phyloP scores from a whole-genome alignment of 1,140 invertebrate genomes.

The Drosophila lini region DNA sequence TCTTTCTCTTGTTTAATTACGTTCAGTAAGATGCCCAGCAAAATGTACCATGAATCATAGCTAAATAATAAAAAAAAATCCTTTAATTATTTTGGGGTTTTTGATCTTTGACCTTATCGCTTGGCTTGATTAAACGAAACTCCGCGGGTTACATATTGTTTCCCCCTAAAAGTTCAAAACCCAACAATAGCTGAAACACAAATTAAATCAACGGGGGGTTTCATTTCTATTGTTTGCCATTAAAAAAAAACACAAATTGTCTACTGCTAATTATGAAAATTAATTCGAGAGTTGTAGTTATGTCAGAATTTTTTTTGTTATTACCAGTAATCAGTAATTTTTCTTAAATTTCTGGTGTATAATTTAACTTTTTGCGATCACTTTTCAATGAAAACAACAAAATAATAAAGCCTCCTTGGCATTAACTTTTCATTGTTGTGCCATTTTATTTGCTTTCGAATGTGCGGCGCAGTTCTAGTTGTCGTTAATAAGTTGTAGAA shows the following conservation, averaged over 20 bases:
- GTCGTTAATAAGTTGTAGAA: conserved; percentile 7
- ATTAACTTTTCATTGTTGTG: conserved; percentile 10
- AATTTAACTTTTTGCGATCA: background rate
- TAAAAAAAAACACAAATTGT: background rate
- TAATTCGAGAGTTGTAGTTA: conserved; percentile 2
- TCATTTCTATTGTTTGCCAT: background rate
- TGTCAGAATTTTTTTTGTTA: background rate
- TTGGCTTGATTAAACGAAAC: conserved; percentile 20
- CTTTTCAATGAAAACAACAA: background rate
- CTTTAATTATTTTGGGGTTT: conserved; percentile 6
- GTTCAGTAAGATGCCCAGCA: conserved; percentile 14
- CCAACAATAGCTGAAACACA: background rate
- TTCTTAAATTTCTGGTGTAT: background rate
- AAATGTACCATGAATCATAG: conserved; percentile 8
- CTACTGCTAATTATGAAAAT: background rate
- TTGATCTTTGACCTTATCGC: conserved; percentile 31
- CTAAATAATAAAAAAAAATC: conserved; percentile 6
- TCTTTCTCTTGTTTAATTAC: conserved; percentile 31
- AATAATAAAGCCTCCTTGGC: background rate
- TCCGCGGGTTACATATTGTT: conserved; percentile 11
- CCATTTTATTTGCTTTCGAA: conserved; percentile 5
- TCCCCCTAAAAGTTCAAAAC: background rate
- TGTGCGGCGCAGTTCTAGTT: conserved; percentile 13
- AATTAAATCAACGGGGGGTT: conserved; percentile 13
- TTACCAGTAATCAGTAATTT: background rate